These are phyloP conservation scores for Euplexia lucipara DNA, from an alignment of 2,888 invertebrate species.

Conservation along the genomic window DNA sequence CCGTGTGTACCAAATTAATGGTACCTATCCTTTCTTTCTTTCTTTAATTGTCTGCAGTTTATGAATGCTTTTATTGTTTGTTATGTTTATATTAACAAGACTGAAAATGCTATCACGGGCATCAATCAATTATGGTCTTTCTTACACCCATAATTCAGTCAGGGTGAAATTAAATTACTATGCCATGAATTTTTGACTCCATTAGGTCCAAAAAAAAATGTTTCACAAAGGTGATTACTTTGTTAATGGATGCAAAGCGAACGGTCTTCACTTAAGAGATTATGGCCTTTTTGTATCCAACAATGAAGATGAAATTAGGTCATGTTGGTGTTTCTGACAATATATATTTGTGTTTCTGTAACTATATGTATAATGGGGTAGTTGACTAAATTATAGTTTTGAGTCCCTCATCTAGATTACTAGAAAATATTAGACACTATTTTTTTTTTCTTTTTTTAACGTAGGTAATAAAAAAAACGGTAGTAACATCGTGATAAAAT, in stretches of 20 bases:
- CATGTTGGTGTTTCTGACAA: conserved; percentile 10
- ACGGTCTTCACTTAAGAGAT: conserved; percentile 55
- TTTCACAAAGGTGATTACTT: conserved; percentile 51
- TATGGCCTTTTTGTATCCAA: conserved; percentile 50
- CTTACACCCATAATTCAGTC: neutral
- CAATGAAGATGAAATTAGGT: conserved; percentile 45
- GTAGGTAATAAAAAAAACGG: no score
- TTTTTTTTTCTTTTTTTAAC: no score
- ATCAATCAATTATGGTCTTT: conserved; percentile 8
- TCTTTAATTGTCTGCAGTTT: no score
- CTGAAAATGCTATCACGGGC: neutral
- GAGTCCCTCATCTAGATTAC: no score
- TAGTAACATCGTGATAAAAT: no score
- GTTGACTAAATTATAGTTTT: no score
- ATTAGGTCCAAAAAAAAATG: conserved; percentile 51
- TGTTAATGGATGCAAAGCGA: conserved; percentile 52
- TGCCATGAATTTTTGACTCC: conserved; percentile 61
- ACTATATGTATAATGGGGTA: conserved; percentile 1
- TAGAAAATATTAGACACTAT: no score
- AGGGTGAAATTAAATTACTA: conserved; percentile 58
- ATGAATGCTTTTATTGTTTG: no score
- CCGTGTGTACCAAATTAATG: no score
- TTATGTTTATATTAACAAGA: neutral
- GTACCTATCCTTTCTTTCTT: no score
- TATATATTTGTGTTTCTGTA: conserved; percentile 7